These are phyloP conservation scores for Champsocephalus esox DNA, from an alignment of 2,797 vertebrate species.

Conservation along the genomic window DNA sequence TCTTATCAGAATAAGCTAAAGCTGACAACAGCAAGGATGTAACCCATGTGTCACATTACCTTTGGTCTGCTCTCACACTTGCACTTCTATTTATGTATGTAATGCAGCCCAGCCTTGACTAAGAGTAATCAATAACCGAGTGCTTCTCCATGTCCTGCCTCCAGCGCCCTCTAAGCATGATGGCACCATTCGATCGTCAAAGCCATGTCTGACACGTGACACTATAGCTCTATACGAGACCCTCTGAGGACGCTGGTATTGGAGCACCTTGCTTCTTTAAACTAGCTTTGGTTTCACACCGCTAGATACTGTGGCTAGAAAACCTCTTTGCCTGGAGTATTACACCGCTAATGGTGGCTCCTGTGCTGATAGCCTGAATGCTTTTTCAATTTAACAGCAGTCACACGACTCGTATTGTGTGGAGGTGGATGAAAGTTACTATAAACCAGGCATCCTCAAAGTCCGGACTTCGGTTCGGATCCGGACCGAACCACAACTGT, in stretches of 20 bases:
- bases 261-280: conserved; percentile 29
- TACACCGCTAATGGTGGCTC: neutral
- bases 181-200: conserved; percentile 18
- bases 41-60: neutral
- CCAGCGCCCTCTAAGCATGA: conserved; percentile 28
- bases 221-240: neutral
- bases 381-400: neutral
- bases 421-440: neutral
- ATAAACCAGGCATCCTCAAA: neutral
- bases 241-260: conserved; percentile 25
- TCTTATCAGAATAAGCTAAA: conserved; percentile 9
- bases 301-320: neutral
- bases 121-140: conserved; percentile 11
- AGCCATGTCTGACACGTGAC: conserved; percentile 37
- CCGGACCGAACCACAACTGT: too few species aligned
- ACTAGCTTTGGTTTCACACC: neutral
- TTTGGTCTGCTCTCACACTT: conserved; percentile 1
- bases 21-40: neutral
- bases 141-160: neutral
- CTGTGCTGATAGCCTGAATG: neutral
- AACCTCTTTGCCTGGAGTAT: neutral
- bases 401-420: neutral
- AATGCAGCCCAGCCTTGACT: neutral
- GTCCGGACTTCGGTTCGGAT: too few species aligned
- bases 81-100: conserved; percentile 14